phyloP scores from a whole-genome alignment of 2,888 invertebrate species.

The Drosophila aldrichi region DNA sequence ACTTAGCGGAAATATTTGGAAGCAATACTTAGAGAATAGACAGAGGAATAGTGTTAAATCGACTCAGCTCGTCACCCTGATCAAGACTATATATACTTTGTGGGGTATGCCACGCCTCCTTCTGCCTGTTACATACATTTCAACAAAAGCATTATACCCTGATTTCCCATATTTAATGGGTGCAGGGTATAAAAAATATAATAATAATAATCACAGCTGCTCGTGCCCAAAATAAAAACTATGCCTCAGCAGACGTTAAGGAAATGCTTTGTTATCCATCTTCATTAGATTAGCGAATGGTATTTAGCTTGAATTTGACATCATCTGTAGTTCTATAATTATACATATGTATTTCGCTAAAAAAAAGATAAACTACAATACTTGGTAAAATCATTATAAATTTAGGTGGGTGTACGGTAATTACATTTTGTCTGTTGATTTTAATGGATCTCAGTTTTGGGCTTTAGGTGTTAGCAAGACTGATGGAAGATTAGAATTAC shows the following conservation, averaged over 20 bases:
- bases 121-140: too few species aligned
- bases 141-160: too few species aligned
- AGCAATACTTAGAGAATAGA: too few species aligned
- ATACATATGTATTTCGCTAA: slow-evolving; percentile 13
- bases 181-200: slow-evolving; percentile 4
- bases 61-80: too few species aligned
- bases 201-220: slow-evolving; percentile 13
- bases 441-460: too few species aligned
- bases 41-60: too few species aligned
- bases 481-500: too few species aligned
- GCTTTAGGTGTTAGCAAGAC: too few species aligned
- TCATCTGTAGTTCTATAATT: slow-evolving; percentile 37
- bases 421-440: not conserved
- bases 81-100: too few species aligned
- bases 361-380: slow-evolving; percentile 4
- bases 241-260: slow-evolving; percentile 35
- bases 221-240: slow-evolving; percentile 27
- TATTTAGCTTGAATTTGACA: slow-evolving; percentile 40
- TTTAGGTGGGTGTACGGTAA: not conserved
- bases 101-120: too few species aligned
- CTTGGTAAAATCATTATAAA: not conserved
- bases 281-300: slow-evolving; percentile 16
- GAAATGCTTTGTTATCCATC: slow-evolving; percentile 26
- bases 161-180: too few species aligned
- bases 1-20: too few species aligned